phyloP scores from a whole-genome alignment of 2,113 vertebrate species.

The Lepus timidus region DNA sequence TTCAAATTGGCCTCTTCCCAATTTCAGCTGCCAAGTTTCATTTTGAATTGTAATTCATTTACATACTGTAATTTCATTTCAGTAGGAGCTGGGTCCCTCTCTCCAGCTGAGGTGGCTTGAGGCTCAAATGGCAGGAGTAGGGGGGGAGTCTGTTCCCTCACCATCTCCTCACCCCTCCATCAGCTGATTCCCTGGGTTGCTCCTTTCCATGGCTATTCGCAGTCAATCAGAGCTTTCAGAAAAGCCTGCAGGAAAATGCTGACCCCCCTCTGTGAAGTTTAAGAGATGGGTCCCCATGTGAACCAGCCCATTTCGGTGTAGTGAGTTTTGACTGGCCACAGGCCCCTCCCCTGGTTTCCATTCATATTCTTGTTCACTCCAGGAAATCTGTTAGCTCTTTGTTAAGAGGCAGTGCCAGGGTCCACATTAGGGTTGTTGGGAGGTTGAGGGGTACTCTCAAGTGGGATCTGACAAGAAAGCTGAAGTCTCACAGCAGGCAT shows the following conservation, averaged over 20 bases:
- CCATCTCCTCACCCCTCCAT: fast-evolving
- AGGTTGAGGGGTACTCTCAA: too few species aligned
- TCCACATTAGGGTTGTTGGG: background rate
- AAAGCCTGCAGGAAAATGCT: background rate
- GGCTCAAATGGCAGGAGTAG: too few species aligned
- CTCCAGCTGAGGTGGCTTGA: background rate
- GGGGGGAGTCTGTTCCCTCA: background rate
- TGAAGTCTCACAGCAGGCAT: too few species aligned
- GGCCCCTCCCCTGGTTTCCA: background rate
- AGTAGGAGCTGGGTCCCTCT: background rate
- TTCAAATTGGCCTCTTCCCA: background rate
- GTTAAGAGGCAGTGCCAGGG: background rate
- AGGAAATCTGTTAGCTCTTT: background rate
- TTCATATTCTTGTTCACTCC: background rate
- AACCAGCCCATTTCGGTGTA: background rate
- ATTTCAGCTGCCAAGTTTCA: background rate
- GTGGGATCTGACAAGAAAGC: background rate
- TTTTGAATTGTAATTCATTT: background rate
- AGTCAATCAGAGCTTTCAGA: background rate
- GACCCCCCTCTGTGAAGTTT: background rate
- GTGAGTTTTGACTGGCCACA: background rate
- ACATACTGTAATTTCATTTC: background rate
- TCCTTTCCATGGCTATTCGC: background rate
- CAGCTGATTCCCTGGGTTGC: background rate
- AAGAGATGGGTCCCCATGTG: background rate